Base-by-base conservation (phyloP, 2,888 invertebrate genomes). In the Andrena flavipes region DNA sequence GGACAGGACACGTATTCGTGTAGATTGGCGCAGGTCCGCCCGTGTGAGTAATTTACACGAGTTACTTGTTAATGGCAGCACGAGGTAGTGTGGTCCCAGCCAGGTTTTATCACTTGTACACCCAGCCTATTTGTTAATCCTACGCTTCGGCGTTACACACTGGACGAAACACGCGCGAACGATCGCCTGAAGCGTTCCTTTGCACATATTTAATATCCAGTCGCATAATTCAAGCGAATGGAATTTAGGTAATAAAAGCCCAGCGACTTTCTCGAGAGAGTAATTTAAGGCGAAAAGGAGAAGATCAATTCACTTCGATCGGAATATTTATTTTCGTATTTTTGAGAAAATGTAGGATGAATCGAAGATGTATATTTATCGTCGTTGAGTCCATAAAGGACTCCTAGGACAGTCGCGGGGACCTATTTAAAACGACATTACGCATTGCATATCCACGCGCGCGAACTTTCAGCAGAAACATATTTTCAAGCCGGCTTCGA, bases 101-200 rank as follows among this genome's bases (percentile, higher is more conserved):
- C 23, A 29, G 64, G 72, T 71, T 76, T 85, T 82, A 82, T 87
- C 87, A 64, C 63, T 82, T 71, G 56, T 63, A 76, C 60, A 67
- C 72, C 76, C 67, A 72, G 79, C 76, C 75, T 81, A 83, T 87
- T 87, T 85, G 71, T 82, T 82, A 85, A 83, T 85, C 75, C 85
- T 74, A 76, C 79, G 77, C 79, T 69, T 23, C 26, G 56, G 48
- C 54, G 26, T 56, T 74, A 26, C 26, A 64, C 64, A 60, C 6
- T 33, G 33, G 7, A 13, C 6, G 33, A 20, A 42, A n/a, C 48
- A 20, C 26, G 10, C 30, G 33, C 10, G 29, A 69, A 16, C 54
- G n/a, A 33, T 42, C 26, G 7, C 51, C n/a, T n/a, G 42, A 23
- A 23, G 48, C 33, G 20, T 29, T 56, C 23, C 13, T 10, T 10